phyloP scores from a whole-genome alignment of 2,797 vertebrate genomes.

The Anguilla megastoma region DNA sequence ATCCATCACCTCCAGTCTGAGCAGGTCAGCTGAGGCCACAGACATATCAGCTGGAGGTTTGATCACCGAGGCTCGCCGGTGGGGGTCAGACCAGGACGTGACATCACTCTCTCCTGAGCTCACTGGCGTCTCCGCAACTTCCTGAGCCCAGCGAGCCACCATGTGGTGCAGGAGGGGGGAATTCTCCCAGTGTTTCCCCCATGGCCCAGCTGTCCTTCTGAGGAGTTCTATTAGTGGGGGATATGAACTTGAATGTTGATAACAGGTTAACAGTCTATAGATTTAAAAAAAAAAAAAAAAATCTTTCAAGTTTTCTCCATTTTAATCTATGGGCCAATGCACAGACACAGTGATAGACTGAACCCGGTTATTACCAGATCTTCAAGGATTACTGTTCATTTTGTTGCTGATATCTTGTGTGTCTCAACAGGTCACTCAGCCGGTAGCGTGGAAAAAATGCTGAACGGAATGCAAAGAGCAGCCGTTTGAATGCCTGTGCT shows the following conservation, averaged over 20 bases:
- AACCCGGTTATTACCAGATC: too few species aligned
- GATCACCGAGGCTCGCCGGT: constrained; percentile 10
- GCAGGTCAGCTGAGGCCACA: constrained; percentile 63
- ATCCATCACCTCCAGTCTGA: constrained; percentile 48
- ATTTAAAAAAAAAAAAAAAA: too few species aligned
- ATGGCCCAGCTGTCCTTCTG: not conserved
- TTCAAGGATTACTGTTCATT: too few species aligned
- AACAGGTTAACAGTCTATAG: too few species aligned
- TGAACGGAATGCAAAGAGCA: not conserved
- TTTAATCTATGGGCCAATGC: too few species aligned
- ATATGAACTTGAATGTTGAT: too few species aligned
- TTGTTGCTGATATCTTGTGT: too few species aligned
- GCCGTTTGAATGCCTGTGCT: not conserved
- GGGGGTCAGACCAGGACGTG: constrained; percentile 15
- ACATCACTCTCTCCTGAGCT: constrained; percentile 50
- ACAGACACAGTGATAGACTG: too few species aligned
- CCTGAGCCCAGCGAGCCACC: not conserved
- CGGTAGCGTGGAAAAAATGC: not conserved
- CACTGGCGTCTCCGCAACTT: not conserved
- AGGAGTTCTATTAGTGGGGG: not conserved
- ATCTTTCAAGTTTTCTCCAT: too few species aligned
- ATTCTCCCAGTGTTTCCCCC: not conserved
- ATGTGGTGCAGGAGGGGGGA: not conserved
- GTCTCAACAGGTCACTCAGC: not conserved
- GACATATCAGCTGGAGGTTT: constrained; percentile 43